Evolutionary conservation across 2,797 vertebrate genomes (phyloP).

Genomic region (Pangasius sanitwongsei): DNA sequence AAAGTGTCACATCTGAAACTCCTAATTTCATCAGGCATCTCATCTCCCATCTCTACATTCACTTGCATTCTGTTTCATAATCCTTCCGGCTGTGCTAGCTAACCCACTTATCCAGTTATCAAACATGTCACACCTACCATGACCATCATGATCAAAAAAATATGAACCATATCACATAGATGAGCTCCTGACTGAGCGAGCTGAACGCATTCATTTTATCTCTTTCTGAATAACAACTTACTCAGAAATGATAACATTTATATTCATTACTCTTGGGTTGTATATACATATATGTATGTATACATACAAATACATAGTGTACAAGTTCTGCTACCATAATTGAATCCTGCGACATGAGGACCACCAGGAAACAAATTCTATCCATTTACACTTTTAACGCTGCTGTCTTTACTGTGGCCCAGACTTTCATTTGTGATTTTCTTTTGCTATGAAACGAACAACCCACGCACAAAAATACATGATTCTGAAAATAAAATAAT

Average conservation of each 20-base stretch:
- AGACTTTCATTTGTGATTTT: not conserved
- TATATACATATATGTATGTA: conserved; percentile 66
- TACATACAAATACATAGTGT: conserved; percentile 56
- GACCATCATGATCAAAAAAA: not conserved
- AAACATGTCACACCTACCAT: not conserved
- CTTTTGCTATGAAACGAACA: not conserved
- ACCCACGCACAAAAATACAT: conserved; percentile 7
- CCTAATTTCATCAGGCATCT: not conserved
- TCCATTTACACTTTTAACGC: conserved; percentile 17
- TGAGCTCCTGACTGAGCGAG: not conserved
- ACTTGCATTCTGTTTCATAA: not conserved
- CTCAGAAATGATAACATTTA: conserved; percentile 22
- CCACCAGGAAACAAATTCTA: conserved; percentile 18
- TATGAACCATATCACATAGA: conserved; percentile 1
- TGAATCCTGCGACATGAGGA: not conserved
- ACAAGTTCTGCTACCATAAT: conserved; percentile 46
- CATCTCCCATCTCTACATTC: not conserved
- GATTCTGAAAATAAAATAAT: conserved; percentile 24
- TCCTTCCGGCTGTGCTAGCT: not conserved
- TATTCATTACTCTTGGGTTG: conserved; percentile 59
- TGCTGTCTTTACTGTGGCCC: conserved; percentile 15
- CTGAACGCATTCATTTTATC: not conserved
- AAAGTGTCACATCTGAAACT: not conserved
- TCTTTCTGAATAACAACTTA: conserved; percentile 34
- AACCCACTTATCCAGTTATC: not conserved